Evolutionary conservation across 2,888 invertebrate genomes (phyloP).

Genomic region (Agapostemon virescens): DNA sequence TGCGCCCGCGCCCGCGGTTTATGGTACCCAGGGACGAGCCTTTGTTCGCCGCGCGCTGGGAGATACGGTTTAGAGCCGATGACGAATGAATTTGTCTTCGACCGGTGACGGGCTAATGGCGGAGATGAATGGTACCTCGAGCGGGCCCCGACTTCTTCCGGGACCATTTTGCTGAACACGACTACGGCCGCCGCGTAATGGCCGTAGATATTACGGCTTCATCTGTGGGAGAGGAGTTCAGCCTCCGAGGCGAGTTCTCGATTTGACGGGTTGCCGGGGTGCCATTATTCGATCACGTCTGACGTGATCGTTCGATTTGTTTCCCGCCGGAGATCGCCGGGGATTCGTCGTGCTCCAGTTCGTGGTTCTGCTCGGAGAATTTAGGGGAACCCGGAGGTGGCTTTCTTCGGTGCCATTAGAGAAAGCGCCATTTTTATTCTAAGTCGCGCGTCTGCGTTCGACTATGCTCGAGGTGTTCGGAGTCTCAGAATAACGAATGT

Average conservation of each 20-base stretch:
- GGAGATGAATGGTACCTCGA: background rate
- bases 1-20: background rate
- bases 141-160: background rate
- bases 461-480: too few relatives aligned
- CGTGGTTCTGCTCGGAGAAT: background rate
- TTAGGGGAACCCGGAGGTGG: background rate
- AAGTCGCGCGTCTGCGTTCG: too few relatives aligned
- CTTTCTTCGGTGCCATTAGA: background rate
- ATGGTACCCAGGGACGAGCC: background rate
- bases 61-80: background rate
- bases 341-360: background rate
- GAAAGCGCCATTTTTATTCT: background rate
- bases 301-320: too few relatives aligned
- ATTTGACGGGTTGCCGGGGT: background rate
- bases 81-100: constrained; percentile 1
- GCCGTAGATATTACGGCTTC: background rate
- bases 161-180: constrained; percentile 3
- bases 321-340: too few relatives aligned
- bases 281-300: background rate
- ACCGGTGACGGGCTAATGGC: background rate
- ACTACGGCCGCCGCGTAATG: background rate
- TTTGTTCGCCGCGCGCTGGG: background rate
- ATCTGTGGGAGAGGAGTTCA: too few relatives aligned
- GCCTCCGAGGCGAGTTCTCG: background rate
- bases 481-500: too few relatives aligned